Evolutionary conservation across 2,113 vertebrate species (phyloP), one percentile per base, ranked within the genome.

Genomic region (Poeciliopsis retropinna): DNA sequence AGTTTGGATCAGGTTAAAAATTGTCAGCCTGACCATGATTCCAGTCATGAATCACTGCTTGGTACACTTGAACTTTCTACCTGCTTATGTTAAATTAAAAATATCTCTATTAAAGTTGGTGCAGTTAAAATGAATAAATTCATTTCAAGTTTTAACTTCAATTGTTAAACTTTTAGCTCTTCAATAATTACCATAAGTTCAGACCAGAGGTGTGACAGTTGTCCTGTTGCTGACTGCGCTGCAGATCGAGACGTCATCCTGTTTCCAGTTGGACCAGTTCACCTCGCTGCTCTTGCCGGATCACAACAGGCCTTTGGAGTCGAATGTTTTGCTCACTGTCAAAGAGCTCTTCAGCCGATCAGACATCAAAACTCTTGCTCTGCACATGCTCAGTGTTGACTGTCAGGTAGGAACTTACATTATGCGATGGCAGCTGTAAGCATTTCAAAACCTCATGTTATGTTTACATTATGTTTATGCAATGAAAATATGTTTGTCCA

Each of bases 301-400:
- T 4, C 94, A 94, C 84, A 98, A 97, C 80, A 88, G 93, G 41
- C 95, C 97, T 13, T 89, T 98, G 75, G 96, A 97, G 14, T 92
- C 95, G 5, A 32, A 61, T 1, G 89, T 95, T n/a, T 88, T 97
- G 69, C 67, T 80, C 27, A 57, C 60, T 0, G 90, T 97, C 62
- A 96, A 96, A 28, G 93, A 94, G 64, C 78, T 97, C 47, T 95
- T 97, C 73, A 85, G 93, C 70, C 85, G 82, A 64, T 93, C 91
- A 1, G 93, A 95, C 3, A 28, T 92, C 30, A 81, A 67, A 37
- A 91, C 82, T 32, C 95, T 90, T 0, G 96, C 96, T 41, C 89
- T 95, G 75, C 96, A 98, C 87, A 90, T 98, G 66, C 94, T 98
- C 30, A 89, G 94, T 72, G 90, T 94, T 11, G 95, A 98, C 88